Evolutionary conservation across 2,888 invertebrate species (phyloP).

Genomic region (Trachelus troglodyta): DNA sequence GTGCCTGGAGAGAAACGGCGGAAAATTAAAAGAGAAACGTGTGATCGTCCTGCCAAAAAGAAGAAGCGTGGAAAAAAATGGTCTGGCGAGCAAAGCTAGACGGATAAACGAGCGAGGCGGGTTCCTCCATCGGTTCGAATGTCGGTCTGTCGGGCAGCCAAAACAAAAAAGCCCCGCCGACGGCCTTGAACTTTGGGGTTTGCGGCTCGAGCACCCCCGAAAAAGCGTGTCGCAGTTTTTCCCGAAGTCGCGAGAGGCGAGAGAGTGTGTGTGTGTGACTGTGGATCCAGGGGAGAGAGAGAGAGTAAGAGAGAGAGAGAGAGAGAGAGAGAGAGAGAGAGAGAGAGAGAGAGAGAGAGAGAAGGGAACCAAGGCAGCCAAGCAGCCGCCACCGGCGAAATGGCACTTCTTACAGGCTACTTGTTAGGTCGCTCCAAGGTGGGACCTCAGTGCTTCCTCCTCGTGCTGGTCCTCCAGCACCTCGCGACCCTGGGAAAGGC

Average conservation of each 20-base stretch:
- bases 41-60: not conserved
- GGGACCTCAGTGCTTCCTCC: conserved; percentile 3
- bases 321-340: too few relatives aligned
- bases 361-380: not conserved
- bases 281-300: too few relatives aligned
- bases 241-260: conserved; percentile 38
- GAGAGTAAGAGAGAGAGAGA: too few relatives aligned
- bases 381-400: conserved; percentile 45
- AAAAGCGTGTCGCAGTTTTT: conserved; percentile 64
- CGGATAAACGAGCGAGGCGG: not conserved
- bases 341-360: too few relatives aligned
- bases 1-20: not conserved
- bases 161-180: conserved; percentile 53
- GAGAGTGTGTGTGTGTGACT: too few relatives aligned
- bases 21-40: not conserved
- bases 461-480: not conserved
- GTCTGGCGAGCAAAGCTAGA: conserved; percentile 12
- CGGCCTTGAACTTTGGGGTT: conserved; percentile 61
- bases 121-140: not conserved
- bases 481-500: not conserved
- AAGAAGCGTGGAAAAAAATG: conserved; percentile 13
- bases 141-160: conserved; percentile 37
- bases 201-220: conserved; percentile 54
- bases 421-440: conserved; percentile 56
- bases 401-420: conserved; percentile 64